phyloP scores from a whole-genome alignment of 2,888 invertebrate genomes.

The Andrena chrysosceles region DNA sequence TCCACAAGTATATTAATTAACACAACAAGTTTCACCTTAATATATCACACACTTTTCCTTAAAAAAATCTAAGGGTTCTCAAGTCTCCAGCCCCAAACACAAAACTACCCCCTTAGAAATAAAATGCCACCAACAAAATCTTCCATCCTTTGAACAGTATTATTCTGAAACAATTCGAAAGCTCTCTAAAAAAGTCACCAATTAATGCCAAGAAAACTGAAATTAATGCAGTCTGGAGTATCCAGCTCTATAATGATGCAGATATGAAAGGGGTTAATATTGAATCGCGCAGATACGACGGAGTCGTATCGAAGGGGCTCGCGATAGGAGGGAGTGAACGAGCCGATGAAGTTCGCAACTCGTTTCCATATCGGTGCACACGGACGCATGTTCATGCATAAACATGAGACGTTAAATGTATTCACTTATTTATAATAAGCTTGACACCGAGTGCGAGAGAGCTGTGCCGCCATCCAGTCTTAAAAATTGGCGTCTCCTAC shows the following conservation, averaged over 20 bases:
- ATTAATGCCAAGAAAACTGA: too few species aligned
- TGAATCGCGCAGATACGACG: neutral
- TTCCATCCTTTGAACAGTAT: too few species aligned
- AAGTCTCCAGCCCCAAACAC: too few species aligned
- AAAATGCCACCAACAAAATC: too few species aligned
- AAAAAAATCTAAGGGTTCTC: too few species aligned
- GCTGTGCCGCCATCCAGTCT: conserved; percentile 59
- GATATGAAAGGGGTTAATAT: conserved; percentile 5
- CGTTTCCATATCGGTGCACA: conserved; percentile 30
- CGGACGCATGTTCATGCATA: conserved; percentile 23
- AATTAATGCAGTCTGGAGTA: too few species aligned
- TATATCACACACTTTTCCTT: too few species aligned
- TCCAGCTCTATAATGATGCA: neutral
- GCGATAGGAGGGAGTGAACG: neutral
- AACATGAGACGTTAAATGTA: conserved; percentile 45
- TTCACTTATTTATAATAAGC: conserved; percentile 52
- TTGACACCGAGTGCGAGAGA: conserved; percentile 61
- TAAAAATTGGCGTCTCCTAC: conserved; percentile 38
- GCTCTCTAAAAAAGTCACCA: too few species aligned
- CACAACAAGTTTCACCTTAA: too few species aligned
- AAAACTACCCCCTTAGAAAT: too few species aligned
- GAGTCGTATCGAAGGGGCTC: neutral
- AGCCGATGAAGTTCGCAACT: conserved; percentile 5
- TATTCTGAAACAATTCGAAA: too few species aligned
- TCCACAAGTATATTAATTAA: too few species aligned